Evolutionary conservation across 2,797 vertebrate genomes (phyloP).

Genomic region (Cyclura pinguis): DNA sequence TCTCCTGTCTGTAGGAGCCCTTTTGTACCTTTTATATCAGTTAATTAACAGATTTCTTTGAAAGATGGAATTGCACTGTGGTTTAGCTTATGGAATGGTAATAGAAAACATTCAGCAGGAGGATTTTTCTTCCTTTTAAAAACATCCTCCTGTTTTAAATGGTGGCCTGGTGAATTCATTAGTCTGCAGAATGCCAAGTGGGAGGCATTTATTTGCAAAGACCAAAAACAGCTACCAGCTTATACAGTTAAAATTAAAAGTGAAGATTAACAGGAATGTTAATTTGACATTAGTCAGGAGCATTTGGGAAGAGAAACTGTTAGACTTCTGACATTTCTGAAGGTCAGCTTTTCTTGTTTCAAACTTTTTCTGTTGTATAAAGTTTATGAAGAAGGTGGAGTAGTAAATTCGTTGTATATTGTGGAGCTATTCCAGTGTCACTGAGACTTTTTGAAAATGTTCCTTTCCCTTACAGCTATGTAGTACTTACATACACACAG

Average conservation of each 20-base stretch:
- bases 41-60: neutral
- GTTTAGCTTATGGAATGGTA: neutral
- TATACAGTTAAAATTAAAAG: conserved; percentile 41
- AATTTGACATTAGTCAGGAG: conserved; percentile 55
- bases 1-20: neutral
- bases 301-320: conserved; percentile 59
- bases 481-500: neutral
- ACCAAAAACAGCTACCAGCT: conserved; percentile 32
- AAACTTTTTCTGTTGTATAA: conserved; percentile 36
- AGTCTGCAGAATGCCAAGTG: conserved; percentile 11
- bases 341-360: conserved; percentile 49
- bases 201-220: conserved; percentile 4
- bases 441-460: neutral
- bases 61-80: neutral
- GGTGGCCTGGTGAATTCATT: conserved; percentile 36
- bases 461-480: neutral
- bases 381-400: neutral
- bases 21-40: neutral
- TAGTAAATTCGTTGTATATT: conserved; percentile 12
- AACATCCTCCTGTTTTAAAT: conserved; percentile 2
- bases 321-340: conserved; percentile 68
- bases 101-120: conserved; percentile 23
- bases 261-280: conserved; percentile 65
- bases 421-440: neutral
- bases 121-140: conserved; percentile 38